Conservation (phyloP, 2,888 invertebrate species). For the Lamellibrachia columna region DNA sequence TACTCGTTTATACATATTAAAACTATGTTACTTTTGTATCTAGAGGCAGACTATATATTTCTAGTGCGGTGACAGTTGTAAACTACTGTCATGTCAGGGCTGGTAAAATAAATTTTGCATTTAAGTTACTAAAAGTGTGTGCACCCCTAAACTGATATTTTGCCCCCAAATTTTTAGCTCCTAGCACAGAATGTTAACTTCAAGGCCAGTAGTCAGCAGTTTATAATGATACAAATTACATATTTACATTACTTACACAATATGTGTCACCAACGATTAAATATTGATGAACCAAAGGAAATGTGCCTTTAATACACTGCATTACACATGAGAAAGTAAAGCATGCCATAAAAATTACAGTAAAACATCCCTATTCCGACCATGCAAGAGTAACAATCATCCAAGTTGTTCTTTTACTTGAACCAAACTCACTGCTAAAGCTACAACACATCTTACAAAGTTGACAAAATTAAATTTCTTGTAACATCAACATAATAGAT, state of each 20-base stretch:
- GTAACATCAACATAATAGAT: neutral
- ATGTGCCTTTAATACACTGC: neutral
- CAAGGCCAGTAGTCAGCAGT: too few species aligned
- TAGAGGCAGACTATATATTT: too few species aligned
- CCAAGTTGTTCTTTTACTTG: neutral
- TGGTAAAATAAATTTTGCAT: too few species aligned
- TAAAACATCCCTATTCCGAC: neutral
- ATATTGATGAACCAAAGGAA: neutral
- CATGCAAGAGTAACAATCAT: neutral
- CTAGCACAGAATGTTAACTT: too few species aligned
- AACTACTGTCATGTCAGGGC: too few species aligned
- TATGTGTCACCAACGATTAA: neutral
- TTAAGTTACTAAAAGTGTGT: too few species aligned
- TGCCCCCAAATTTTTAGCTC: too few species aligned
- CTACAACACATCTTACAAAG: neutral
- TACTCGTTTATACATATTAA: too few species aligned
- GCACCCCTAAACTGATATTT: too few species aligned
- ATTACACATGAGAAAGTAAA: neutral
- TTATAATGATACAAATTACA: neutral
- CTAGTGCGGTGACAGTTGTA: too few species aligned
- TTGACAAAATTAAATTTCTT: neutral
- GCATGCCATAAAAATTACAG: neutral
- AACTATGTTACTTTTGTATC: too few species aligned
- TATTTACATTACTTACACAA: neutral
- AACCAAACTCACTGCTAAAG: neutral